Evolutionary conservation across 2,888 invertebrate species (phyloP).

Genomic region (Parelbella ahira): DNA sequence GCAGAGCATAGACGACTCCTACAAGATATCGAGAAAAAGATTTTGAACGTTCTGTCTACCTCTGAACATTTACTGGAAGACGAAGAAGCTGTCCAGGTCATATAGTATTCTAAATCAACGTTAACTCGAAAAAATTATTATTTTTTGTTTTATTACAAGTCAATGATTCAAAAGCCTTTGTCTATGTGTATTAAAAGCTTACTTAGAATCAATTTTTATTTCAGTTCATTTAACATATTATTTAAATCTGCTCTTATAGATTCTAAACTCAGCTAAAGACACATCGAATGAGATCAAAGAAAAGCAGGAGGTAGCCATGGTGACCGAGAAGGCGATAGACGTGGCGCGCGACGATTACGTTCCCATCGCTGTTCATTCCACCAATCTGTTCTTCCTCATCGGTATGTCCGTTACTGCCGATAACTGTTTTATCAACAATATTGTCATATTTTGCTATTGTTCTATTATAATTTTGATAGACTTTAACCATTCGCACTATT

Average conservation of each 20-base stretch:
- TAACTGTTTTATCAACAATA: no score
- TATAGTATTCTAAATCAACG: no score
- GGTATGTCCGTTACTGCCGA: no score
- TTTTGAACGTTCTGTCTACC: constrained; percentile 82
- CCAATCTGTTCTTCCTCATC: constrained; percentile 94
- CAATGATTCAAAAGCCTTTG: no score
- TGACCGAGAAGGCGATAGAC: constrained; percentile 95
- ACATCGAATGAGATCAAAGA: constrained; percentile 94
- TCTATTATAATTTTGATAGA: no score
- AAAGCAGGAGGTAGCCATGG: constrained; percentile 93
- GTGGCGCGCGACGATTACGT: constrained; percentile 90
- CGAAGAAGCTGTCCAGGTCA: constrained; percentile 90
- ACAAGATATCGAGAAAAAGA: constrained; percentile 95
- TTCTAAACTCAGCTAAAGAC: constrained; percentile 93
- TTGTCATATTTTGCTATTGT: no score
- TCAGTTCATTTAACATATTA: neutral
- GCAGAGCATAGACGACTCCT: constrained; percentile 90
- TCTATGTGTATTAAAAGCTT: no score
- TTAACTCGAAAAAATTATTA: no score
- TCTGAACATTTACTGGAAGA: constrained; percentile 87
- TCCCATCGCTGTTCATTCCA: constrained; percentile 94
- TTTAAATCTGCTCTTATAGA: constrained; percentile 50
- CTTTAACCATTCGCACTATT: no score
- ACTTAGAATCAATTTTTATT: no score
- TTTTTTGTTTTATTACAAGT: no score